Percentiles rank a stretch among this genome's conserved stretches.
Conservation (phyloP, 2,797 vertebrate genomes). For the Fratercula arctica region DNA sequence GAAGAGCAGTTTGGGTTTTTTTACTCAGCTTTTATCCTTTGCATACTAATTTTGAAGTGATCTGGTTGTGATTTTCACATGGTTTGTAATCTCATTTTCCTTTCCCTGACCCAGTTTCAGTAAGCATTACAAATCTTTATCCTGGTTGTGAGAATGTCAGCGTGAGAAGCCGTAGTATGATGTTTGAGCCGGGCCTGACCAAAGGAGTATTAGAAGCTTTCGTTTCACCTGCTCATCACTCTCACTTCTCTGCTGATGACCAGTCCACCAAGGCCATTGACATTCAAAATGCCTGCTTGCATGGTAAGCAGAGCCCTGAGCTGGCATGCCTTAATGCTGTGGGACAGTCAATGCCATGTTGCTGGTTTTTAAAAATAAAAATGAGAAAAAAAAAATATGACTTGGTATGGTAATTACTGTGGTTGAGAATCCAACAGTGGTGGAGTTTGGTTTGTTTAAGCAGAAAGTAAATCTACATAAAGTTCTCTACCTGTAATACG, state of each 20-base stretch:
- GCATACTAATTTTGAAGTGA: background rate
- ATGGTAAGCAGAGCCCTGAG: conserved; percentile 79
- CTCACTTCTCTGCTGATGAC: conserved; percentile 85
- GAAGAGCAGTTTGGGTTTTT: background rate
- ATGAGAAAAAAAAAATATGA: background rate
- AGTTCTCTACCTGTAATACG: background rate
- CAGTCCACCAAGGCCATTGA: conserved; percentile 95
- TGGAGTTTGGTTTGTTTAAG: background rate
- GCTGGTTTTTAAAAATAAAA: background rate
- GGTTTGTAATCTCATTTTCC: conserved; percentile 46
- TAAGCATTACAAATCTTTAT: conserved; percentile 94
- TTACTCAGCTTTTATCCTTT: background rate
- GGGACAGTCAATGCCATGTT: background rate
- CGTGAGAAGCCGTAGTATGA: conserved; percentile 96
- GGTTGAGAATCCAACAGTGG: background rate
- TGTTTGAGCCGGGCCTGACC: conserved; percentile 98
- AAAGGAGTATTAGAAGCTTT: conserved; percentile 95
- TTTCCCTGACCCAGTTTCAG: conserved; percentile 83
- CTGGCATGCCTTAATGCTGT: background rate
- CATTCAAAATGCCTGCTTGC: conserved; percentile 90
- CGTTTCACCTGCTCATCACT: conserved; percentile 85
- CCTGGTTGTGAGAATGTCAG: conserved; percentile 98
- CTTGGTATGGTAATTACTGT: background rate
- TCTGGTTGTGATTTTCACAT: conserved; percentile 6
- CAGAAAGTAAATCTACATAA: background rate